A percentile compares a stretch with the other conserved stretches of the same genome.
These are phyloP conservation scores for Mesodorylaimus sp. DNA, from an alignment of 2,888 invertebrate species.

Conservation along the genomic window DNA sequence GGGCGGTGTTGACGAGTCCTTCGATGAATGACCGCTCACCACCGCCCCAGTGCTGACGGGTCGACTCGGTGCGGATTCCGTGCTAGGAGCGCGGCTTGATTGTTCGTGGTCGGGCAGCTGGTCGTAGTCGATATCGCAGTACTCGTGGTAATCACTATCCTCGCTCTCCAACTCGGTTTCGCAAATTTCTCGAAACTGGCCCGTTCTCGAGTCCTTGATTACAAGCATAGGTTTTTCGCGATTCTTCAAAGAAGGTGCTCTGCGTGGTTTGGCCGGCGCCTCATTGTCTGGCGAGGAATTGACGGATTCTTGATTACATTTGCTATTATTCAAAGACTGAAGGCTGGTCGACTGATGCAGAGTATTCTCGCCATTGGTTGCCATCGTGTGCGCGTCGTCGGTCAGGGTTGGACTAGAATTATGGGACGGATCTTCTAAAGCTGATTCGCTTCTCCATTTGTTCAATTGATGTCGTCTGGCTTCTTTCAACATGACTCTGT, in stretches of 20 bases:
- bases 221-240: not conserved
- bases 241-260: not conserved
- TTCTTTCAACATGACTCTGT: not conserved
- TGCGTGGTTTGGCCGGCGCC: not conserved
- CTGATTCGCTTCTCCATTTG: not conserved
- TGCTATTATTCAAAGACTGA: too few relatives aligned
- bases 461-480: not conserved
- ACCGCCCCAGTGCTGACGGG: too few relatives aligned
- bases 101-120: not conserved
- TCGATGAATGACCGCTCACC: too few relatives aligned
- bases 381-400: too few relatives aligned
- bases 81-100: too few relatives aligned
- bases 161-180: conserved; percentile 24
- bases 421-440: not conserved
- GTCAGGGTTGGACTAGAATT: too few relatives aligned
- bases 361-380: too few relatives aligned
- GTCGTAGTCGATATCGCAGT: conserved; percentile 4
- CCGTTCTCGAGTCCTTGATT: not conserved
- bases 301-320: too few relatives aligned
- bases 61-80: too few relatives aligned
- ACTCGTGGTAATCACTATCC: conserved; percentile 25
- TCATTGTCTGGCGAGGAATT: too few relatives aligned
- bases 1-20: too few relatives aligned
- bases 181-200: not conserved
- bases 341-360: too few relatives aligned